Evolutionary conservation across 2,888 invertebrate genomes (phyloP), one percentile per base, ranked within the genome.

Genomic region (Sceliomorpha sp.): DNA sequence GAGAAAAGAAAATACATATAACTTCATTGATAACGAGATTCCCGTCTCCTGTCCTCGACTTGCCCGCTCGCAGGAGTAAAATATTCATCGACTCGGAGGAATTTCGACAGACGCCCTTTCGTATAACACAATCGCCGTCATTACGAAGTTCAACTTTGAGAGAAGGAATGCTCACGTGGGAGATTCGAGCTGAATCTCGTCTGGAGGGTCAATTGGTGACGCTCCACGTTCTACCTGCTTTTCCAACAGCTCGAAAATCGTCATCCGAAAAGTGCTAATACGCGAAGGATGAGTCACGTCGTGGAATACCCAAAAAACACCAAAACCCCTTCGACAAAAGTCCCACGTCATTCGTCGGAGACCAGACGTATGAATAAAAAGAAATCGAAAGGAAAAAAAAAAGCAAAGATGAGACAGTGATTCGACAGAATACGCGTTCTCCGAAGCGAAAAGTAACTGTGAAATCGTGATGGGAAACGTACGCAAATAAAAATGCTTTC

Each of bases 291-390:
- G 60, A 74, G 40, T 60, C 56, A 69, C 63, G 73, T 74, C 70
- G 74, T 73, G 66, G 56, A 70, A 45, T 51, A 72, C 72, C 74
- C 75, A 76, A 78, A 78, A 78, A 75, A 77, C 76, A 76, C 77
- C 53, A n/a, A n/a, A n/a, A n/a, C 58, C 39, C 36, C 26, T 39
- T 37, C 39, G 40, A 62, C 62, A 62, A 66, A 64, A 62, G 51
- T 51, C 56, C 17, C 50, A 31, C 34, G 10, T 63, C 55, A 55
- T 63, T 55, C 44, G 40, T n/a, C n/a, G n/a, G n/a, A n/a, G n/a
- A n/a, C n/a, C n/a, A n/a, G n/a, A n/a, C 37, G 37, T 26, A 17
- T 12, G 20, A 24, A 15, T 32, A 60, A 31, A 42, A 13, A 36
- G 20, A 50, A 34, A 15, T 32, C 51, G 24, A 42, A 13, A 36